These are phyloP conservation scores for Epinephelus cyanopodus DNA, from an alignment of 2,113 vertebrate genomes.

Conservation along the genomic window DNA sequence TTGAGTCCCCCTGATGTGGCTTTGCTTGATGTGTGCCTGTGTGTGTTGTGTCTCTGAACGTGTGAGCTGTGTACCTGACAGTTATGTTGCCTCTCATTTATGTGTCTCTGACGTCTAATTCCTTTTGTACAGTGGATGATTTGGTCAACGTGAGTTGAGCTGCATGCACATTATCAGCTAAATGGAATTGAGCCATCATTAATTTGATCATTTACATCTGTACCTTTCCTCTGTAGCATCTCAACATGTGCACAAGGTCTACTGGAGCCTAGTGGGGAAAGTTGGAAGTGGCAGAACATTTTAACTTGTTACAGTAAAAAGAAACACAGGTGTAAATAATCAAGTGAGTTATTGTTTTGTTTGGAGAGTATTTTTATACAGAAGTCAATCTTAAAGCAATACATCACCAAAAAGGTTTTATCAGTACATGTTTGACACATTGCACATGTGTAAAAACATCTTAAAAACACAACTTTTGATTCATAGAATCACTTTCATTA, in stretches of 20 bases:
- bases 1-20: too few relatives aligned
- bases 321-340: too few relatives aligned
- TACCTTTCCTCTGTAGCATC: background rate
- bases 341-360: background rate
- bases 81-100: too few relatives aligned
- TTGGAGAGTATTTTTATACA: slow-evolving; percentile 7
- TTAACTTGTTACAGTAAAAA: too few relatives aligned
- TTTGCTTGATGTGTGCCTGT: too few relatives aligned
- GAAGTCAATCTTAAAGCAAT: background rate
- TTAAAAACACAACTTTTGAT: slow-evolving; percentile 21
- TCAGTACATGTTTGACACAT: slow-evolving; percentile 12
- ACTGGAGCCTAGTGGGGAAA: background rate
- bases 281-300: background rate
- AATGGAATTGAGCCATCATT: background rate
- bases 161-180: background rate
- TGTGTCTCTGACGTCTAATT: too few relatives aligned
- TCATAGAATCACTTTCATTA: slow-evolving; percentile 58
- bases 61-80: too few relatives aligned
- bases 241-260: background rate
- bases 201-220: background rate
- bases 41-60: too few relatives aligned
- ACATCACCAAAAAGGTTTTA: background rate
- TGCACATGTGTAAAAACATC: background rate
- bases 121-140: too few relatives aligned
- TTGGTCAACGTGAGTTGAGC: too few relatives aligned